phyloP scores from a whole-genome alignment of 2,113 vertebrate genomes.

The Ia io region DNA sequence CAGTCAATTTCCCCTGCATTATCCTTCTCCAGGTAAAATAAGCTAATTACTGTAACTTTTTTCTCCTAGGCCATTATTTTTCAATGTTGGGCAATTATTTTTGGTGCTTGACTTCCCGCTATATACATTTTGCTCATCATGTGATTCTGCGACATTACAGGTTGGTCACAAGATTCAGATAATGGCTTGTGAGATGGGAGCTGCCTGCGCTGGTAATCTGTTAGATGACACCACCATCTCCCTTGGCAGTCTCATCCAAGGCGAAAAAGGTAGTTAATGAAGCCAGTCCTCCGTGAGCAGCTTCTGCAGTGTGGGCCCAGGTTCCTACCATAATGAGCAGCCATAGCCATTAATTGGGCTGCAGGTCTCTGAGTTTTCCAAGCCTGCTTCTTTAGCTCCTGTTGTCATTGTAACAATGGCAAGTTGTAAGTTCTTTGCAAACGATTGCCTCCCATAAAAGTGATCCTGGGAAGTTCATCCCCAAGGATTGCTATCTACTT shows the following conservation, averaged over 20 bases:
- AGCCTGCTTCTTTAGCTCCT: background rate
- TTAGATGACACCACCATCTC: conserved; percentile 5
- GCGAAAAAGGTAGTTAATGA: conserved; percentile 38
- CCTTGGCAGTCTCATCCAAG: background rate
- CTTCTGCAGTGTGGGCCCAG: background rate
- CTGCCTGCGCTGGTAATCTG: background rate
- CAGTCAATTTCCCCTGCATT: conserved; percentile 1
- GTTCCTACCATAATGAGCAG: conserved; percentile 50
- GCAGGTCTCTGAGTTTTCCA: background rate
- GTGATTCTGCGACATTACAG: conserved; percentile 39
- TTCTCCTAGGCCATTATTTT: conserved; percentile 7
- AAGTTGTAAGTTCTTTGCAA: conserved; percentile 18
- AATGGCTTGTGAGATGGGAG: conserved; percentile 28
- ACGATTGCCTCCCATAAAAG: background rate
- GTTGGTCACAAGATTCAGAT: conserved; percentile 50
- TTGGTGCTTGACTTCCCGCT: conserved; percentile 32
- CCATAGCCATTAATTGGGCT: conserved; percentile 22
- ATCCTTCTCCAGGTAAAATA: conserved; percentile 49
- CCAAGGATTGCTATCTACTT: background rate
- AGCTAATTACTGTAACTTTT: conserved; percentile 53
- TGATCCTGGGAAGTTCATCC: background rate
- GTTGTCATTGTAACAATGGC: background rate
- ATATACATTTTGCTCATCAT: background rate
- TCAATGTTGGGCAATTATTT: conserved; percentile 31
- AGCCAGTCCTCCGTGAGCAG: background rate